These are phyloP conservation scores for Cygnus olor DNA, from an alignment of 2,797 vertebrate genomes.

Conservation along the genomic window DNA sequence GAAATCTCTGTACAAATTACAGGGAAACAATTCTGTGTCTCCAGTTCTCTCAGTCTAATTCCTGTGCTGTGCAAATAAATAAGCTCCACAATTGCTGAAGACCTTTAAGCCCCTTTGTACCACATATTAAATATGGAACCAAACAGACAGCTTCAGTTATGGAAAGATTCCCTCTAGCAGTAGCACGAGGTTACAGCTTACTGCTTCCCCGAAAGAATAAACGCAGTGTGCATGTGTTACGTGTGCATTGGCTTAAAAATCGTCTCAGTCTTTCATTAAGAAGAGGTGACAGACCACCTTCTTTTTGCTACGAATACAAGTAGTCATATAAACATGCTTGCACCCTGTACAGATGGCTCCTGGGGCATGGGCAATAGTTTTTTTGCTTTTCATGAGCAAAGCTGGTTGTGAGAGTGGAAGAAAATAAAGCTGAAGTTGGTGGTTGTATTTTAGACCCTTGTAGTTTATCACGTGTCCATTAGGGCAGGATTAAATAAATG, in stretches of 20 bases:
- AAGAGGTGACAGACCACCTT: neutral
- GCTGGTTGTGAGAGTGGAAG: neutral
- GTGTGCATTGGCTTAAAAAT: neutral
- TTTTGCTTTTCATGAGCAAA: neutral
- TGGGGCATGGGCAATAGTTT: neutral
- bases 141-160: neutral
- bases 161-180: neutral
- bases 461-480: neutral
- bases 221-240: neutral
- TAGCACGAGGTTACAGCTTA: neutral
- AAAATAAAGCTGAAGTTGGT: neutral
- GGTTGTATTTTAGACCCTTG: neutral
- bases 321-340: neutral
- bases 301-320: neutral
- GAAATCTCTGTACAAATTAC: slow-evolving; percentile 47
- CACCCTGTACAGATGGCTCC: neutral
- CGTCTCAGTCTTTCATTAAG: neutral
- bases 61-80: neutral
- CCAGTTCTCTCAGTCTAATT: neutral
- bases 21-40: neutral
- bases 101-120: neutral
- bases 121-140: neutral
- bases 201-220: neutral
- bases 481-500: slow-evolving; percentile 55
- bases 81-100: neutral